A percentile compares a stretch with the other conserved stretches of the same genome.
Conservation (phyloP, 2,113 vertebrate genomes). For the Dascyllus trimaculatus region DNA sequence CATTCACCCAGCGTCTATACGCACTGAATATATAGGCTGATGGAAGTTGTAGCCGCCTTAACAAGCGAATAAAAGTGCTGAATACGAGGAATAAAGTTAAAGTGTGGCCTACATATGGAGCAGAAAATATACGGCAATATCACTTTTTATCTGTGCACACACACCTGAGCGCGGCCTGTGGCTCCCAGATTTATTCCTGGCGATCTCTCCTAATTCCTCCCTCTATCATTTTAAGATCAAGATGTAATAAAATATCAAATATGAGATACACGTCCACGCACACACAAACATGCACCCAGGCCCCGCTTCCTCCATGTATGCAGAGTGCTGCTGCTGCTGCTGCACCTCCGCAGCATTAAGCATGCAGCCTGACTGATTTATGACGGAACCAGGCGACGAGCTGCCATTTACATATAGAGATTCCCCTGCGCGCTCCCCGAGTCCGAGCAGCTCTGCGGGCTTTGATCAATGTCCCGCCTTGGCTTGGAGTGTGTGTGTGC, state of each 20-base stretch:
- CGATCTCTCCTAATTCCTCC: neutral
- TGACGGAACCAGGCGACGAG: conserved; percentile 85
- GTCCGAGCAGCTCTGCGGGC: conserved; percentile 83
- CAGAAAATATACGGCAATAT: neutral
- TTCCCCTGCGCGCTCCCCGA: conserved; percentile 73
- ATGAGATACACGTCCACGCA: neutral
- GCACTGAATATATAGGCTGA: conserved; percentile 23
- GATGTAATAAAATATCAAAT: conserved; percentile 17
- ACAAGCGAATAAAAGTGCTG: conserved; percentile 56
- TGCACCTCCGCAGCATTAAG: conserved; percentile 41
- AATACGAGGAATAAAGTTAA: conserved; percentile 50
- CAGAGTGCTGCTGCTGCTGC: conserved; percentile 17
- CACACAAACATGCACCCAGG: neutral
- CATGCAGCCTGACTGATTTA: conserved; percentile 87
- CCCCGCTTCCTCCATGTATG: conserved; percentile 10
- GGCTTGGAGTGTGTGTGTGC: conserved; percentile 64
- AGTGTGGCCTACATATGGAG: conserved; percentile 50
- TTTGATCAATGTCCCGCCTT: conserved; percentile 92
- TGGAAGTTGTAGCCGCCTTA: conserved; percentile 11
- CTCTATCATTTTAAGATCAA: neutral
- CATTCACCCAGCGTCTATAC: conserved; percentile 2
- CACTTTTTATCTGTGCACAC: neutral
- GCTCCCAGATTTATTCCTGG: neutral
- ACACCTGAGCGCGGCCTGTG: conserved; percentile 31
- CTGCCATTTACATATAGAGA: conserved; percentile 91